phyloP scores from a whole-genome alignment of 2,888 invertebrate genomes.

The Thumatha senex region DNA sequence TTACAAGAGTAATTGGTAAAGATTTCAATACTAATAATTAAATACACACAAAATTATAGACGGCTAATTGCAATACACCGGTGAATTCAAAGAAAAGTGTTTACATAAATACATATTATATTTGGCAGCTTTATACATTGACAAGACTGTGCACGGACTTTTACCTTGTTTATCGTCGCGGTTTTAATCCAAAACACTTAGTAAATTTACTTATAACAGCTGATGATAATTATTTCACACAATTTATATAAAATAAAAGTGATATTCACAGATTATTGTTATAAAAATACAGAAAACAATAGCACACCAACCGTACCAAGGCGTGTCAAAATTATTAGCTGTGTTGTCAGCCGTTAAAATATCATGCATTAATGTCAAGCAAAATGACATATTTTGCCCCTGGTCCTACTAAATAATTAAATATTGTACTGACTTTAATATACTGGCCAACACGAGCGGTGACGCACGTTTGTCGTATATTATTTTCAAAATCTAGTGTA shows the following conservation, averaged over 20 bases:
- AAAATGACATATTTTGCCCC: too few species aligned
- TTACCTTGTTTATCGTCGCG: slow-evolving; percentile 24
- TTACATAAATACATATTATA: slow-evolving; percentile 5
- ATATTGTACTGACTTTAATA: too few species aligned
- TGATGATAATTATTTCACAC: slow-evolving; percentile 21
- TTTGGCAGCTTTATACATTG: slow-evolving; percentile 20
- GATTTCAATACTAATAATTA: background rate
- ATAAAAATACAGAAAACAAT: slow-evolving; percentile 5
- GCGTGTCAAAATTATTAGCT: slow-evolving; percentile 35
- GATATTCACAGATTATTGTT: slow-evolving; percentile 14
- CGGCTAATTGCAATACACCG: background rate
- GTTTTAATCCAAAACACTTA: slow-evolving; percentile 10
- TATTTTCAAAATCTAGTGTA: too few species aligned
- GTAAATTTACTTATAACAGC: slow-evolving; percentile 1
- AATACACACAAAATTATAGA: background rate
- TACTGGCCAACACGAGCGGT: too few species aligned
- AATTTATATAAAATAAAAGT: slow-evolving; percentile 14
- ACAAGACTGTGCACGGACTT: slow-evolving; percentile 19
- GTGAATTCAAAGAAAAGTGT: background rate
- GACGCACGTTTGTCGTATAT: too few species aligned
- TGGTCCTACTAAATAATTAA: too few species aligned
- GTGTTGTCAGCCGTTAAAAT: slow-evolving; percentile 8
- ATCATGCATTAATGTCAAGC: background rate
- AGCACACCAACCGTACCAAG: slow-evolving; percentile 13
- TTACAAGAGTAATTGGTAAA: background rate